Evolutionary conservation across 2,888 invertebrate species (phyloP).

Genomic region (Melikaiella ostensackeni): DNA sequence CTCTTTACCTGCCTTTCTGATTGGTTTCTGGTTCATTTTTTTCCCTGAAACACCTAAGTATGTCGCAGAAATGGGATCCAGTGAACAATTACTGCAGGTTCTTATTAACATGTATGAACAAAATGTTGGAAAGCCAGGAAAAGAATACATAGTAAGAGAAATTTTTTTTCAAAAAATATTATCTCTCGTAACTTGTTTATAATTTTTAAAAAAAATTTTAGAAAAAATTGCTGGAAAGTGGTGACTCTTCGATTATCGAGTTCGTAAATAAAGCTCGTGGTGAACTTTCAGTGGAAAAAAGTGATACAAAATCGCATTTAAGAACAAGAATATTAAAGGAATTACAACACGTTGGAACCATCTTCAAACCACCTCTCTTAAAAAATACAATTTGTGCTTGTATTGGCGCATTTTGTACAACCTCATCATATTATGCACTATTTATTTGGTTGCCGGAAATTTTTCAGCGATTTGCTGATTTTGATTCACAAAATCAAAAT

Average conservation of each 20-base stretch:
- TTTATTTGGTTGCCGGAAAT: constrained; percentile 95
- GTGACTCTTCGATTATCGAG: not conserved
- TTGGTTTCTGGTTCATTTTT: constrained; percentile 83
- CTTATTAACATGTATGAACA: constrained; percentile 83
- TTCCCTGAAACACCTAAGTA: constrained; percentile 91
- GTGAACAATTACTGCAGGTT: constrained; percentile 84
- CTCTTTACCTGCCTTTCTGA: constrained; percentile 83
- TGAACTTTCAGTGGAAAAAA: not conserved
- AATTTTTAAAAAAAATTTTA: not conserved
- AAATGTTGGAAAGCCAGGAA: constrained; percentile 81
- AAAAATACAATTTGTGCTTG: constrained; percentile 26
- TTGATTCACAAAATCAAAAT: constrained; percentile 76
- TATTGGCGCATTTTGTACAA: not conserved
- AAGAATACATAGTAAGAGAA: constrained; percentile 68
- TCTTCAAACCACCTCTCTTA: not conserved
- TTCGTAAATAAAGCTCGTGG: not conserved
- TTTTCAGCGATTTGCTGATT: constrained; percentile 87
- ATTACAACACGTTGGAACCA: not conserved
- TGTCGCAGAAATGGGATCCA: constrained; percentile 86
- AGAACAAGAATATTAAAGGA: not conserved
- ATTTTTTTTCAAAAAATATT: not conserved
- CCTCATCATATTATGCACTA: constrained; percentile 91
- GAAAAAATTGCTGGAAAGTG: constrained; percentile 4
- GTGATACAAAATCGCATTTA: not conserved
- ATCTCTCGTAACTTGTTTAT: not conserved